Base-by-base conservation (phyloP, 2,113 vertebrate genomes). In the Alexandromys fortis region DNA sequence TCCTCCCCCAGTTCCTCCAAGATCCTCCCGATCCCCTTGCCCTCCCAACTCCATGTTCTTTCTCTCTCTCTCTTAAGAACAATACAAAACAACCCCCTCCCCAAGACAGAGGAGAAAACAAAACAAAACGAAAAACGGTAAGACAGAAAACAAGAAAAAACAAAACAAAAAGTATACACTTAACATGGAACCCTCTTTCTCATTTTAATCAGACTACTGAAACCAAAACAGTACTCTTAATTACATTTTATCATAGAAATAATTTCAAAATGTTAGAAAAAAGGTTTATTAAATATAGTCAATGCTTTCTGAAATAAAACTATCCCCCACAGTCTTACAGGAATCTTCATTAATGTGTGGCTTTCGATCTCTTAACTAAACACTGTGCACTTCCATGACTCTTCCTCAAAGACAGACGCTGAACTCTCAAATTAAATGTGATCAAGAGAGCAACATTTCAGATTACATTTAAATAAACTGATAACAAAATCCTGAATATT, bases 181-280 rank as follows among this genome's bases (percentile, higher is more conserved):
- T 85, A 28, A 85, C 81, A 42, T 10, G 16, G 81, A 65, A 76
- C 61, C 72, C 26, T 82, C 67, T 49, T 87, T 47, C 86, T 82
- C 35, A 70, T 95, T 96, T 91, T 79, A 77, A 86, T 90, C 13
- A 81, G 78, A 82, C 68, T 85, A 94, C 49, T 26, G 83, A 83
- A 4, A n/a, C 83, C 30, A 90, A 68, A 21, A 91, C 2, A 73
- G 26, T 30, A 67, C 0, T 77, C 58, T 85, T 35, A 61, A 1
- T 0, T 75, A 33, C 63, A 89, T 85, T 94, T 55, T 68, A 94
- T 35, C 47, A 93, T 21, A 88, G n/a, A 95, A 96, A 91, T 47
- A 95, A 91, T 26, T 70, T 79, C 63, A 93, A 90, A 96, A 92
- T 42, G 42, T 79, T 35, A 94, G 89, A 38, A 75, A 28, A 91